Conservation (phyloP, 2,888 invertebrate species). For the Eupithecia pulchellata region DNA sequence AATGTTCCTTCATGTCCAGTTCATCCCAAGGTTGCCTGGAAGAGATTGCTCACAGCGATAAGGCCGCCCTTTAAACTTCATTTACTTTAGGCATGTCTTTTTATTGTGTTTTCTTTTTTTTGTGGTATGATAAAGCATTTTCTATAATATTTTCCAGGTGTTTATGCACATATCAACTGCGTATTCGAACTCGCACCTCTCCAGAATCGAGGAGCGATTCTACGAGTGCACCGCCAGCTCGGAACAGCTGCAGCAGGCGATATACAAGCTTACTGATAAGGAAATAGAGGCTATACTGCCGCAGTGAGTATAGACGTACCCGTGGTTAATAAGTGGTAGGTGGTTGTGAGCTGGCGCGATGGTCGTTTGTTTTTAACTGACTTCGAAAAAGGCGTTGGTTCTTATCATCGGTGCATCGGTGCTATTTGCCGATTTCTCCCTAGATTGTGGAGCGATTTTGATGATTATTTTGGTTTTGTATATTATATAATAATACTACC, state of each 20-base stretch:
- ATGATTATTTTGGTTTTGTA: neutral
- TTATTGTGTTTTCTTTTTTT: no score
- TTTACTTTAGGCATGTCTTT: no score
- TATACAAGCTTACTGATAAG: conserved; percentile 79
- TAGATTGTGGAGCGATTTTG: neutral
- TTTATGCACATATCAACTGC: conserved; percentile 93
- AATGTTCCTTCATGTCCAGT: no score
- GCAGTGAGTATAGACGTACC: conserved; percentile 72
- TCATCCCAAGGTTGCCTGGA: no score
- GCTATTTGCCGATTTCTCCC: no score
- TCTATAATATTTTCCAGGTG: conserved; percentile 75
- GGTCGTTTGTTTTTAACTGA: neutral
- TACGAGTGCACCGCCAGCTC: conserved; percentile 85
- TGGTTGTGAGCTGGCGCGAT: neutral
- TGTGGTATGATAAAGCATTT: neutral
- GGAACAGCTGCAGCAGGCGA: conserved; percentile 76
- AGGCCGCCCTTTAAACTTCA: no score
- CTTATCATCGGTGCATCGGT: no score
- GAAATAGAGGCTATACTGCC: conserved; percentile 78
- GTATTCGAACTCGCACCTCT: conserved; percentile 89
- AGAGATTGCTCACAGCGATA: no score
- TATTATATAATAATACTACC: no score
- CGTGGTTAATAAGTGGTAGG: no score
- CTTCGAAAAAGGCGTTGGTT: no score
- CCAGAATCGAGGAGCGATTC: conserved; percentile 87